Evolutionary conservation across 2,888 invertebrate species (phyloP), one percentile per base, ranked within the genome.

Genomic region (Caenorhabditis wallacei): DNA sequence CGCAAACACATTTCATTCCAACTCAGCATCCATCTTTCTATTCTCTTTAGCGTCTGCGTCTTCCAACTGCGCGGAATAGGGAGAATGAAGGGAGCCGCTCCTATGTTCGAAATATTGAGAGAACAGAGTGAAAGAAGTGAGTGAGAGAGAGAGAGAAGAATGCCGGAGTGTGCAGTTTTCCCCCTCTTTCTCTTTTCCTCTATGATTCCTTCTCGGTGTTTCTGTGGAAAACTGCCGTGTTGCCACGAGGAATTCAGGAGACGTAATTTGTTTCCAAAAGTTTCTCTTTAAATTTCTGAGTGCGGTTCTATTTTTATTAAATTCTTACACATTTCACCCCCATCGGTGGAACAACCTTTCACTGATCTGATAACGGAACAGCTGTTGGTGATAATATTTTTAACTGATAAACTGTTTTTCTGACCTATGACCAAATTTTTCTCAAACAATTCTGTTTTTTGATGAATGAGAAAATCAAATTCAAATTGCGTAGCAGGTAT

Each of bases 141-240:
- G 70, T n/a, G n/a, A 70, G 57, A 69, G 24, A 51, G 37, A 59
- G 46, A 59, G 59, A 18, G n/a, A 46, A 69, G 56, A 56, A n/a
- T 54, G 40, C 69, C 37, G 20, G 37, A 7, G 68, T 68, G 66
- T 66, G 75, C 75, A 75, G 75, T 75, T 66, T 66, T 18, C 18
- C 48, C 56, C 37, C 43, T 64, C 43, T 46, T 43, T 54, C 56
- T 64, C 64, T 30, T 53, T 24, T 40, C 30, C 54, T 63, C 72
- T 16, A 7, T 40, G 11, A 48, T 66, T 75, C 57, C 66, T 75
- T 75, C 75, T 75, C 75, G 75, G 57, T 46, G 75, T 68, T 75
- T 69, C 76, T 69, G 69, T 69, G 59, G 68, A 54, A n/a, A 43
- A 51, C 40, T 63, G 64, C 53, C 16, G n/a, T 48, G 64, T 66